phyloP scores from a whole-genome alignment of 2,113 vertebrate genomes.

The Rhadina sibilatrix region DNA sequence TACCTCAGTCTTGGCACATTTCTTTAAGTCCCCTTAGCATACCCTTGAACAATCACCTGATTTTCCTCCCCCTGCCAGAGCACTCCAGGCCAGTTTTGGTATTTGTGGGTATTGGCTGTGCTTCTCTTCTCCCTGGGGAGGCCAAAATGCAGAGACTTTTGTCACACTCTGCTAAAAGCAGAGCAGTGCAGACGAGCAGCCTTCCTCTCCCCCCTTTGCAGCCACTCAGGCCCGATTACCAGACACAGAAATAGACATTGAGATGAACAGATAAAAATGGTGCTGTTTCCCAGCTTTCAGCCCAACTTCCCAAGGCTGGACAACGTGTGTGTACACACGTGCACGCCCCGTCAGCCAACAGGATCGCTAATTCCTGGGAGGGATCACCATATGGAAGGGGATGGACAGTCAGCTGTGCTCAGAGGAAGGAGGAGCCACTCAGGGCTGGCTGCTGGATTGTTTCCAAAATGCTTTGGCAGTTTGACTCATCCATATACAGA shows the following conservation, averaged over 20 bases:
- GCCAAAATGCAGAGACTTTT: rapidly evolving
- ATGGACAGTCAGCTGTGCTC: neutral
- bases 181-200: neutral
- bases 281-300: neutral
- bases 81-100: neutral
- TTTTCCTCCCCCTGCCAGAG: neutral
- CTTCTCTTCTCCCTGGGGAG: neutral
- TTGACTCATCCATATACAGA: neutral
- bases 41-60: neutral
- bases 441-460: neutral
- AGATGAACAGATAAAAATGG: neutral
- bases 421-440: neutral
- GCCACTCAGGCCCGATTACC: neutral
- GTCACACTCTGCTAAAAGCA: neutral
- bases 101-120: neutral
- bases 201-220: neutral
- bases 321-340: neutral
- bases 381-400: neutral
- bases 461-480: neutral
- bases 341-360: neutral
- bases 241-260: neutral
- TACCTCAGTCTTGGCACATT: neutral
- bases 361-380: neutral
- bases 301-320: rapidly evolving
- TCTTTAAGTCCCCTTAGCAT: neutral